These are phyloP conservation scores for Noturus placidus DNA, from an alignment of 2,113 vertebrate genomes.

Conservation along the genomic window DNA sequence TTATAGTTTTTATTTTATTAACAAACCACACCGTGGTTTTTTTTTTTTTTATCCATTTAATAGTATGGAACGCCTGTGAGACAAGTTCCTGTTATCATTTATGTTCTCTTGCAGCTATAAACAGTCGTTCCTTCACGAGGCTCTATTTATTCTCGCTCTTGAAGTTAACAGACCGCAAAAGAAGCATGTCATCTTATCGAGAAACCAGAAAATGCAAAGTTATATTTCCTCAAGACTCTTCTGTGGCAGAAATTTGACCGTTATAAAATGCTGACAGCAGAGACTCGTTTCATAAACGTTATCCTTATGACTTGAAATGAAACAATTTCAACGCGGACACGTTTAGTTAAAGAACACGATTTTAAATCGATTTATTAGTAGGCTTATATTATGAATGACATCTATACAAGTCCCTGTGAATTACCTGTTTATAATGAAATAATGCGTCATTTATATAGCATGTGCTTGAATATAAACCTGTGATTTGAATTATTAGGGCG, in stretches of 20 bases:
- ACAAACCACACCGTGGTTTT: no score
- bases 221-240: not conserved
- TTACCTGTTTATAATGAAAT: not conserved
- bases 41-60: not conserved
- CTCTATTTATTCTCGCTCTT: not conserved
- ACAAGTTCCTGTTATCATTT: not conserved
- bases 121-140: not conserved
- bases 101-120: not conserved
- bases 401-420: not conserved
- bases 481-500: not conserved
- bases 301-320: not conserved
- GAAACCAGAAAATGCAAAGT: not conserved
- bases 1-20: not conserved
- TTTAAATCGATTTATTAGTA: not conserved
- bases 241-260: not conserved
- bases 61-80: not conserved
- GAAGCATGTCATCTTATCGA: not conserved
- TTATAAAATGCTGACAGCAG: not conserved
- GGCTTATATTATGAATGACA: not conserved
- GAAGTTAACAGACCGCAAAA: not conserved
- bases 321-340: not conserved
- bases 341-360: not conserved
- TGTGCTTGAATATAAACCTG: not conserved
- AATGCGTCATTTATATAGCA: not conserved
- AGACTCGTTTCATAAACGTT: not conserved